Conservation (phyloP, 2,888 invertebrate species). For the Drosophila koepferae region DNA sequence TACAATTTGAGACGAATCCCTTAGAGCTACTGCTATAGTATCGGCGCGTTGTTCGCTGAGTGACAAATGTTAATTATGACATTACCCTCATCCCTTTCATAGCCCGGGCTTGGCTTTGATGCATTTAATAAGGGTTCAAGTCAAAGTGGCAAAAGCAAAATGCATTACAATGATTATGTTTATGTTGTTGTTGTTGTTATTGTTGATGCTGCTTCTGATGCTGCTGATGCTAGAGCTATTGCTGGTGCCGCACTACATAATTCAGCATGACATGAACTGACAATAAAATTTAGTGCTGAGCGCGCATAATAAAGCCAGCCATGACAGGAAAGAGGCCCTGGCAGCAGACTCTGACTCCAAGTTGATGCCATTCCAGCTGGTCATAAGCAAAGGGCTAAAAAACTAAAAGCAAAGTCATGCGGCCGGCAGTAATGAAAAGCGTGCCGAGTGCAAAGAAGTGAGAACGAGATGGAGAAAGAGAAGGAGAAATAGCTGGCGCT, state of each 20-base stretch:
- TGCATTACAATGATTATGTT: conserved; percentile 72
- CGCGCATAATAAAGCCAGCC: conserved; percentile 82
- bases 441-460: conserved; percentile 49
- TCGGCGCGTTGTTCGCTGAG: conserved; percentile 57
- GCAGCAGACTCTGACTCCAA: conserved; percentile 33
- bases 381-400: conserved; percentile 76
- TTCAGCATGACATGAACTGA: conserved; percentile 84
- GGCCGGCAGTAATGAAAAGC: conserved; percentile 77
- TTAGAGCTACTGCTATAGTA: conserved; percentile 36
- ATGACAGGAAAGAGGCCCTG: conserved; percentile 49
- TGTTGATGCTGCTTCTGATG: conserved; percentile 12
- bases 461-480: not conserved
- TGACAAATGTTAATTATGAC: conserved; percentile 75
- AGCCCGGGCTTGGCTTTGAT: conserved; percentile 40
- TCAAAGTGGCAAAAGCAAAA: conserved; percentile 55
- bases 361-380: conserved; percentile 58
- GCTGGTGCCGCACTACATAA: conserved; percentile 79
- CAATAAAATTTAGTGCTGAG: conserved; percentile 85
- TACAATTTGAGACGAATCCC: conserved; percentile 54
- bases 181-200: conserved; percentile 27
- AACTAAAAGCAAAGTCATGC: conserved; percentile 78
- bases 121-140: conserved; percentile 64
- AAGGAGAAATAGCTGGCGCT: conserved; percentile 6
- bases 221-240: conserved; percentile 26
- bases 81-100: conserved; percentile 15